Evolutionary conservation across 1,140 invertebrate species (phyloP).

Genomic region (Chrysopa pallens): DNA sequence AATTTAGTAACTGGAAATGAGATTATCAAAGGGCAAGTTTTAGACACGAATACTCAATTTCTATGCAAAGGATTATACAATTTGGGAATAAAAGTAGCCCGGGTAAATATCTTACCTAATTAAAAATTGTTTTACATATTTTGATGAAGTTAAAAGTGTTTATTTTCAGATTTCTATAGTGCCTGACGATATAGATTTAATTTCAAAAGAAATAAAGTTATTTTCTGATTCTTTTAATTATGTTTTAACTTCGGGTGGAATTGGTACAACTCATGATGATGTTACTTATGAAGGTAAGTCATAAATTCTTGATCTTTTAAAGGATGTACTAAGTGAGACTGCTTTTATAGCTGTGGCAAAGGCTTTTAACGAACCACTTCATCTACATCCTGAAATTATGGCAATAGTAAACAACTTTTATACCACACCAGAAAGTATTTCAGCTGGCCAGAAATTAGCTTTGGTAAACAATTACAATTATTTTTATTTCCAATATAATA

Average conservation of each 20-base stretch:
- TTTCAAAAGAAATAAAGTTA: slow-evolving; percentile 42
- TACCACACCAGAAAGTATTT: slow-evolving; percentile 14
- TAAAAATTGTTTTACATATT: slow-evolving; percentile 6
- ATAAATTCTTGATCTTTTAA: not conserved
- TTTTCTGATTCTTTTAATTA: slow-evolving; percentile 41
- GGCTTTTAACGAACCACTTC: slow-evolving; percentile 43
- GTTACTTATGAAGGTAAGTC: slow-evolving; percentile 51
- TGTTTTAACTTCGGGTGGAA: slow-evolving; percentile 64
- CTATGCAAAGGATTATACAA: slow-evolving; percentile 42
- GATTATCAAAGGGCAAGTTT: slow-evolving; percentile 62
- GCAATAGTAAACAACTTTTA: slow-evolving; percentile 33
- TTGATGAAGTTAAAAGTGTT: not conserved
- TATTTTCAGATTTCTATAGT: slow-evolving; percentile 43
- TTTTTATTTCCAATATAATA: slow-evolving; percentile 1
- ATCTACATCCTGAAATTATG: slow-evolving; percentile 36
- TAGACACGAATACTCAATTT: slow-evolving; percentile 57
- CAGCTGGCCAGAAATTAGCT: slow-evolving; percentile 29
- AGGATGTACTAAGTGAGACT: slow-evolving; percentile 1
- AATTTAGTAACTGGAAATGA: slow-evolving; percentile 61
- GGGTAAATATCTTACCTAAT: slow-evolving; percentile 19
- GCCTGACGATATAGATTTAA: slow-evolving; percentile 47
- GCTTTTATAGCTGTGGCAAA: slow-evolving; percentile 32
- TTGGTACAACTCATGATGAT: slow-evolving; percentile 77
- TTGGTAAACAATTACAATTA: slow-evolving; percentile 12
- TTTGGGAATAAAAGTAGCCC: slow-evolving; percentile 43